Evolutionary conservation across 1,140 invertebrate species (phyloP), one percentile per base, ranked within the genome.

Genomic region (Dysdera silvatica): DNA sequence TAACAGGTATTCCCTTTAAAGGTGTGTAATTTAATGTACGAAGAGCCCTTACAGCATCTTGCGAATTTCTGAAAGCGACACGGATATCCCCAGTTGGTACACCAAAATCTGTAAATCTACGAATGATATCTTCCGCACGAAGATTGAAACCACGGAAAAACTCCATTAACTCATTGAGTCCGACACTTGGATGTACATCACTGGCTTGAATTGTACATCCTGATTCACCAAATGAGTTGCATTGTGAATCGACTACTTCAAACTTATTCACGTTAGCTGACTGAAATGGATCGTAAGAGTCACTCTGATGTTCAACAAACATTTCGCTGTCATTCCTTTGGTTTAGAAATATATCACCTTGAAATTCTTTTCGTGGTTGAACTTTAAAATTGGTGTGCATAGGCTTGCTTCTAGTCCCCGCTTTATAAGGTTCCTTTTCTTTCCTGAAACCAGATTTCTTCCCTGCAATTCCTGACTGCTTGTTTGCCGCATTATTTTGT

Each of bases 11-110:
- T 5, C 60, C 60, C 18, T 54, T 48, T 31, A 63, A 18, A 24
- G 16, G 51, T 12, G 12, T 28, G 6, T 35, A 24, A 24, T 56
- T 56, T 14, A 63, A 41, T n/a, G 3, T 14, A 4, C 45, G 12
- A 10, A 63, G 26, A 28, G 61, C 61, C 14, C n/a, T 49, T 32
- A 31, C 26, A 2, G 61, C 61, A 8, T 63, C 61, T 16, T 14
- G 26, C 16, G 29, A 20, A 56, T 7, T 56, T 18, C 10, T 4
- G 18, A 63, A 63, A 31, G 53, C 40, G 3, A 63, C 52, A 33
- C 61, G 52, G 14, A 63, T 26, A 12, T 63, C 61, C 7, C 61
- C 32, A n/a, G 51, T 40, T 10, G 43, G 35, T 16, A 37, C 32
- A 23, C 53, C 52, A 4, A n/a, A 4, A 0, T 49, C 33, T 2